These are phyloP conservation scores for Campaea margaritaria DNA, from an alignment of 2,888 invertebrate species.

Conservation along the genomic window DNA sequence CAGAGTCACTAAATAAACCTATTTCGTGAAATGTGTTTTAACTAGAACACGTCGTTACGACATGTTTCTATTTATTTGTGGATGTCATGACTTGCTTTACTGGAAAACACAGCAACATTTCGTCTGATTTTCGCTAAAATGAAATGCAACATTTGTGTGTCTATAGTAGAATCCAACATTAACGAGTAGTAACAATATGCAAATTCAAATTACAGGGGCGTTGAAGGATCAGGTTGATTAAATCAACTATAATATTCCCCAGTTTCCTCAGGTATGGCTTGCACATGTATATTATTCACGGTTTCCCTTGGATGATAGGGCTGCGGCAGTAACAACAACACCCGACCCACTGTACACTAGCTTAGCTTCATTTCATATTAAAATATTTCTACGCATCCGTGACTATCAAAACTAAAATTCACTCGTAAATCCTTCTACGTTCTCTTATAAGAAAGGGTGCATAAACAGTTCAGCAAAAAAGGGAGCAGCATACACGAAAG, in stretches of 20 bases:
- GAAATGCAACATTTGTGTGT: neutral
- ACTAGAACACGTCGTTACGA: neutral
- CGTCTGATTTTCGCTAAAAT: neutral
- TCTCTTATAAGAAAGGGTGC: conserved; percentile 30
- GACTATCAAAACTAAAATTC: conserved; percentile 44
- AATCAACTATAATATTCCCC: conserved; percentile 61
- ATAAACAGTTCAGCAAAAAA: conserved; percentile 16
- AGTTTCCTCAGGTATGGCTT: conserved; percentile 50
- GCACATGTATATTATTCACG: conserved; percentile 38
- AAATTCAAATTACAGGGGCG: too few relatives aligned
- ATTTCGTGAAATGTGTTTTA: neutral
- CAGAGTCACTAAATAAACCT: neutral
- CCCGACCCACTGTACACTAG: conserved; percentile 34
- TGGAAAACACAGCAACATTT: neutral
- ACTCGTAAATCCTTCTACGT: conserved; percentile 19
- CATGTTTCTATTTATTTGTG: conserved; percentile 1
- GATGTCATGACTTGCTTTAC: neutral
- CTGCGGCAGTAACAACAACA: conserved; percentile 39
- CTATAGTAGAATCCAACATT: neutral
- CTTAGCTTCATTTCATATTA: conserved; percentile 60
- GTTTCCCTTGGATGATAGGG: conserved; percentile 39
- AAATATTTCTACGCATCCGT: conserved; percentile 53
- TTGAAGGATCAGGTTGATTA: conserved; percentile 66
- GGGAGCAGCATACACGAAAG: conserved; percentile 1
- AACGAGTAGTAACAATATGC: conserved; percentile 39